These are phyloP conservation scores for Heterodera schachtii DNA, from an alignment of 1,140 invertebrate species.

Conservation along the genomic window DNA sequence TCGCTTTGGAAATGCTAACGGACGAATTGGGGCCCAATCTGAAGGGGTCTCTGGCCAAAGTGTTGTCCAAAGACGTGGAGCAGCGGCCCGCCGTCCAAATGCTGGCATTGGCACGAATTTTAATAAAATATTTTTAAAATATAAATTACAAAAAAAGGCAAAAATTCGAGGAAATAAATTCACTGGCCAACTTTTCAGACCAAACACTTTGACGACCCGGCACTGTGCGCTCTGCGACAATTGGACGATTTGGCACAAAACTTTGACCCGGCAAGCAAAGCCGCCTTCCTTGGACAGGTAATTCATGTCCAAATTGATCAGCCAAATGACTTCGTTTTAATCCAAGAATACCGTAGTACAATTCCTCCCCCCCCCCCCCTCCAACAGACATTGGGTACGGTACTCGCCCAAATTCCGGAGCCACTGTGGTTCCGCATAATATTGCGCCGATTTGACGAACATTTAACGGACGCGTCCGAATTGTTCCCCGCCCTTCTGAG, in stretches of 20 bases:
- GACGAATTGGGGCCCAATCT: slow-evolving; percentile 58
- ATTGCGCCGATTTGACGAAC: slow-evolving; percentile 60
- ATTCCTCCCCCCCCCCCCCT: no score
- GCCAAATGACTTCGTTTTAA: no score
- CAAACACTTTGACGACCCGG: slow-evolving; percentile 63
- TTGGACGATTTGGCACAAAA: slow-evolving; percentile 62
- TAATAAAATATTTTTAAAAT: no score
- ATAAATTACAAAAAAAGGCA: no score
- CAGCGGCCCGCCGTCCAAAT: slow-evolving; percentile 56
- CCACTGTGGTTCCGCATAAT: slow-evolving; percentile 58
- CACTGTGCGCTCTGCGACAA: slow-evolving; percentile 56
- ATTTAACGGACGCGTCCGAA: slow-evolving; percentile 53
- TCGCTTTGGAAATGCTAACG: slow-evolving; percentile 52
- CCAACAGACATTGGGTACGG: slow-evolving; percentile 47
- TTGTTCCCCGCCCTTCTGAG: slow-evolving; percentile 53
- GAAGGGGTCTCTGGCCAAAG: slow-evolving; percentile 53
- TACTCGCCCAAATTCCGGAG: slow-evolving; percentile 59
- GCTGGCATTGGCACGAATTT: slow-evolving; percentile 48
- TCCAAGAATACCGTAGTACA: no score
- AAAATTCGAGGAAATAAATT: background rate
- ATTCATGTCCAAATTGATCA: background rate
- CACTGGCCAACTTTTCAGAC: slow-evolving; percentile 39
- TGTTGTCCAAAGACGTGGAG: slow-evolving; percentile 55
- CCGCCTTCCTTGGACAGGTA: slow-evolving; percentile 47
- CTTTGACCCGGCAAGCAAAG: slow-evolving; percentile 61